Base-by-base conservation (phyloP, 2,113 vertebrate genomes). In the Ia io region DNA sequence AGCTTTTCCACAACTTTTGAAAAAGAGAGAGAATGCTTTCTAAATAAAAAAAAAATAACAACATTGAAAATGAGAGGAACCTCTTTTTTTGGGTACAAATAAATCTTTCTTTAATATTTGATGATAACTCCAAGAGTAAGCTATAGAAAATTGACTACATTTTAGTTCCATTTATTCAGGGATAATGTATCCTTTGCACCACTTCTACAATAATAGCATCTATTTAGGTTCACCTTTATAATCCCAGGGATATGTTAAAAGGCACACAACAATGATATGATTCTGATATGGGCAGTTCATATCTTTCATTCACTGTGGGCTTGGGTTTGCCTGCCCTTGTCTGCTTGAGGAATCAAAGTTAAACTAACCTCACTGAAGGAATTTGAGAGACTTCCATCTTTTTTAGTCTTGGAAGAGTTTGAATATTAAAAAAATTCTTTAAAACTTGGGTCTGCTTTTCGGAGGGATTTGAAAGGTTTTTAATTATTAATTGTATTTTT, bases 111-210 rank as follows among this genome's bases (percentile, higher is more conserved):
- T 93, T 84, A 94, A 84, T 92, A 90, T 90, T 95, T 92, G 90
- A 90, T 95, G 65, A 76, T 89, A 94, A 83, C 23, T 95, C 5
- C 18, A 92, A 94, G 49, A 88, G 69, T 87, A 93, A 92, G 51
- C 88, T 83, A 53, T 96, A 59, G 93, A 84, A 92, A 96, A 92
- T 73, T 95, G 51, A 85, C 82, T 84, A 28, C 69, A 51, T 92
- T 96, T 96, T 94, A 74, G 74, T 91, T 89, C n/a, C 23, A 73
- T 53, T 93, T 93, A 22, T 65, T 94, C 42, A 71, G 44, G 30
- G 28, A 59, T 94, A 88, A 63, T 82, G 23, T 12, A 65, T 94
- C 32, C 59, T 95, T 96, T 91, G 18, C 2, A 77, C n/a, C 40
- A 74, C 37, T 80, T 92, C 65, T 74, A 76, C 92, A 79, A 35